These are phyloP conservation scores for Nymphalis urticae DNA, from an alignment of 2,888 invertebrate genomes.

Conservation along the genomic window DNA sequence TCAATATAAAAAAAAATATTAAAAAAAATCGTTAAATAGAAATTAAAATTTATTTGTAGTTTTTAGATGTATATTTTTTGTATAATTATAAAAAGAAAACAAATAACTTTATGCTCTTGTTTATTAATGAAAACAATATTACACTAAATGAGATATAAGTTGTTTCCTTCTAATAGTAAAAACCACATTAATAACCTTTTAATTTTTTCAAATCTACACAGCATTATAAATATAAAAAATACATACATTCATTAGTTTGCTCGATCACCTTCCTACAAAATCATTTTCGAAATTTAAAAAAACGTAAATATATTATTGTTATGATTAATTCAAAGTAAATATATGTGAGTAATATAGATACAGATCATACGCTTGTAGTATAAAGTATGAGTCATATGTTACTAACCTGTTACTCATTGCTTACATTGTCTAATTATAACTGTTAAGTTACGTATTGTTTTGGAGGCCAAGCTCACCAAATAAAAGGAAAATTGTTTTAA, in stretches of 20 bases:
- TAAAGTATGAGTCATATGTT: conserved; percentile 38
- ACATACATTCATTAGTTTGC: too few species aligned
- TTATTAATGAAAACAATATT: too few species aligned
- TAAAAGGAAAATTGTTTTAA: conserved; percentile 24
- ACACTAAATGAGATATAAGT: too few species aligned
- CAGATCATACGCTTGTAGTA: conserved; percentile 33
- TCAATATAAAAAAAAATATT: too few species aligned
- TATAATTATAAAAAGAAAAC: too few species aligned
- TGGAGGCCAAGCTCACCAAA: conserved; percentile 31
- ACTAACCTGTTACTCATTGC: conserved; percentile 45
- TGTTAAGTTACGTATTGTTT: conserved; percentile 37
- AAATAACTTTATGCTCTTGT: too few species aligned
- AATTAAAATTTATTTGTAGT: neutral
- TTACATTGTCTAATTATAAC: conserved; percentile 40
- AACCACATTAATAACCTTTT: too few species aligned
- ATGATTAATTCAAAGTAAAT: conserved; percentile 38
- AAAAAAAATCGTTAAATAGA: too few species aligned
- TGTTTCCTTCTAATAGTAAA: too few species aligned
- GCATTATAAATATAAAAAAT: too few species aligned
- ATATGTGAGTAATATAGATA: conserved; percentile 23
- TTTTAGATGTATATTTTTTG: neutral
- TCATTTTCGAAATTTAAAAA: neutral
- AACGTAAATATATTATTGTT: conserved; percentile 6
- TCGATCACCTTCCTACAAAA: too few species aligned
- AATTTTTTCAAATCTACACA: too few species aligned